These are phyloP conservation scores for Pantherophis vulpinus DNA, from an alignment of 2,797 vertebrate genomes.

Conservation along the genomic window DNA sequence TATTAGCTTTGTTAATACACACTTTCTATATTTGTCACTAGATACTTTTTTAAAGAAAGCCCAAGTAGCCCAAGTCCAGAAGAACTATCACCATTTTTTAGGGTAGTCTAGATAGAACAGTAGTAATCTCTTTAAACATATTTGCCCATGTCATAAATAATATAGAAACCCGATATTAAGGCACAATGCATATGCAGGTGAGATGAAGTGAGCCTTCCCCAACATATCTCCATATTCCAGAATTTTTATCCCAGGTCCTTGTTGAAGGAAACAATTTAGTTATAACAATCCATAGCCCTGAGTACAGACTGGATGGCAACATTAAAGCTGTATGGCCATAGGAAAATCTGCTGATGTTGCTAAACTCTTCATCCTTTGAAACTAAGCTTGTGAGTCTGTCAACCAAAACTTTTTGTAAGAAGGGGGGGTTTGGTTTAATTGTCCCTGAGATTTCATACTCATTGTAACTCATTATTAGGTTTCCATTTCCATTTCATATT, in stretches of 20 bases:
- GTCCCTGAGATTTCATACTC: neutral
- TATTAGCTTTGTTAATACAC: neutral
- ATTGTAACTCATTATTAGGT: slow-evolving; percentile 10
- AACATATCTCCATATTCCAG: neutral
- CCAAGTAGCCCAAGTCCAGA: neutral
- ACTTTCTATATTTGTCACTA: neutral
- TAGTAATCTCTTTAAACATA: neutral
- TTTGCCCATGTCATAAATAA: neutral
- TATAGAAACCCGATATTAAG: neutral
- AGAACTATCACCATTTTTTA: neutral
- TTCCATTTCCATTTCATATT: neutral
- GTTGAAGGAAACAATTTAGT: neutral
- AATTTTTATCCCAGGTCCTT: neutral
- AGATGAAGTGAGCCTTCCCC: neutral
- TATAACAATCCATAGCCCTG: neutral
- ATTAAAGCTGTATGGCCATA: neutral
- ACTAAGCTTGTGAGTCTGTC: neutral
- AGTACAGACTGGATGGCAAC: neutral
- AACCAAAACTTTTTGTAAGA: slow-evolving; percentile 5
- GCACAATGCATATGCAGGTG: neutral
- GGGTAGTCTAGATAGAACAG: neutral
- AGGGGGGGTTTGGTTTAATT: neutral
- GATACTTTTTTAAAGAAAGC: neutral
- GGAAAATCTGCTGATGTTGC: neutral
- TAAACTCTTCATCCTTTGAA: neutral